phyloP scores from a whole-genome alignment of 2,888 invertebrate species.

The Chromoteleia sp. region DNA sequence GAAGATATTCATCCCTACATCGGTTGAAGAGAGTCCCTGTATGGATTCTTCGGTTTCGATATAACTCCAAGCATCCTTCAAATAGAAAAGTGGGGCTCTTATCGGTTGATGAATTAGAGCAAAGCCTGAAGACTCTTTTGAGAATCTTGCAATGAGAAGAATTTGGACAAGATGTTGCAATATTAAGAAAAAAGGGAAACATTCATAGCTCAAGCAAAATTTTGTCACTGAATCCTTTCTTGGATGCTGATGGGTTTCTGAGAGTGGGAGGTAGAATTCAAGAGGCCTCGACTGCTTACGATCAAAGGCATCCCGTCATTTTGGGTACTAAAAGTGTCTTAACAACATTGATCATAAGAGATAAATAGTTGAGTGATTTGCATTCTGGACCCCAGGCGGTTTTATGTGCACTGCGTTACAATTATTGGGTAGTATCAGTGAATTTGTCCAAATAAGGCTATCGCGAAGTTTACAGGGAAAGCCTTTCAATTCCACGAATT shows the following conservation, averaged over 20 bases:
- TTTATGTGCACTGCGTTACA: too few relatives aligned
- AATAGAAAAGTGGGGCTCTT: not conserved
- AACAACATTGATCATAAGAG: not conserved
- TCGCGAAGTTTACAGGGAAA: too few relatives aligned
- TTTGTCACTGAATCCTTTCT: not conserved
- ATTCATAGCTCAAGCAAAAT: not conserved
- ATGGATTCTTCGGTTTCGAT: not conserved
- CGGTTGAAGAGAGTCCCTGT: not conserved
- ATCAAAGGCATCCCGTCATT: not conserved
- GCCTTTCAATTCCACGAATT: too few relatives aligned
- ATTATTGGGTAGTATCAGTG: too few relatives aligned
- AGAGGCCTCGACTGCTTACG: not conserved
- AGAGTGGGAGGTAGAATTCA: slow-evolving; percentile 4
- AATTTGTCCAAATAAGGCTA: too few relatives aligned
- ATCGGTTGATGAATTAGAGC: not conserved
- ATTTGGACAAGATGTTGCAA: not conserved
- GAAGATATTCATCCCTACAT: not conserved
- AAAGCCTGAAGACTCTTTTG: not conserved
- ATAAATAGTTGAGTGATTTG: not conserved
- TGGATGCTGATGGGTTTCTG: not conserved
- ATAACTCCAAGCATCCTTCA: not conserved
- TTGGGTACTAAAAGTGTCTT: not conserved
- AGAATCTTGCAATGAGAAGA: not conserved
- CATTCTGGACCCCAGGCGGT: too few relatives aligned
- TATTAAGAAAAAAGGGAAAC: not conserved